Conservation (phyloP, 1,140 invertebrate species). For the Cydia fagiglandana region DNA sequence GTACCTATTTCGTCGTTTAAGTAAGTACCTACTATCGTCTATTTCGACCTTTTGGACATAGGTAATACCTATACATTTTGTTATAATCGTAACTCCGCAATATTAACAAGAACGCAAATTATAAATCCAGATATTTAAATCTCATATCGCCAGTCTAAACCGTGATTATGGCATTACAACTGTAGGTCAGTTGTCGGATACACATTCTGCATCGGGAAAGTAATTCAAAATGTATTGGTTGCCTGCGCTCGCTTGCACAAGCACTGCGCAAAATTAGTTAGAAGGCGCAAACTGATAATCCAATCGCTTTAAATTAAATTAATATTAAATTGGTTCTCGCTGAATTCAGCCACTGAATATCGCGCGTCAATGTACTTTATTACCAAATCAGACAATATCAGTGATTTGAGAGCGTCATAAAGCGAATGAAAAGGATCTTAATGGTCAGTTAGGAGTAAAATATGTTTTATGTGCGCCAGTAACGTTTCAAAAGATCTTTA, state of each 20-base stretch:
- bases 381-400: constrained; percentile 22
- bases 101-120: not conserved
- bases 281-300: not conserved
- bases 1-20: too few relatives aligned
- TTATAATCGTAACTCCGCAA: too few relatives aligned
- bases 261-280: not conserved
- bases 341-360: not conserved
- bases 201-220: not conserved
- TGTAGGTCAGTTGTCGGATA: not conserved
- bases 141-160: not conserved
- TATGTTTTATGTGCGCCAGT: constrained; percentile 24
- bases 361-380: constrained; percentile 12
- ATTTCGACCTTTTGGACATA: too few relatives aligned
- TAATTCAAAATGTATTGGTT: too few relatives aligned
- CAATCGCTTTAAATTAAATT: not conserved
- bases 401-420: constrained; percentile 28
- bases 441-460: constrained; percentile 29
- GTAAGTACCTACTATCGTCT: too few relatives aligned
- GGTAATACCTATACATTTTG: too few relatives aligned
- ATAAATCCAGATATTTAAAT: too few relatives aligned
- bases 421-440: constrained; percentile 30
- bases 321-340: not conserved
- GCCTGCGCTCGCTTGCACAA: not conserved
- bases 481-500: constrained; percentile 27
- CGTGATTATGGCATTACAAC: not conserved